Conservation (phyloP, 2,888 invertebrate species). For the Protodeltote pygarga region DNA sequence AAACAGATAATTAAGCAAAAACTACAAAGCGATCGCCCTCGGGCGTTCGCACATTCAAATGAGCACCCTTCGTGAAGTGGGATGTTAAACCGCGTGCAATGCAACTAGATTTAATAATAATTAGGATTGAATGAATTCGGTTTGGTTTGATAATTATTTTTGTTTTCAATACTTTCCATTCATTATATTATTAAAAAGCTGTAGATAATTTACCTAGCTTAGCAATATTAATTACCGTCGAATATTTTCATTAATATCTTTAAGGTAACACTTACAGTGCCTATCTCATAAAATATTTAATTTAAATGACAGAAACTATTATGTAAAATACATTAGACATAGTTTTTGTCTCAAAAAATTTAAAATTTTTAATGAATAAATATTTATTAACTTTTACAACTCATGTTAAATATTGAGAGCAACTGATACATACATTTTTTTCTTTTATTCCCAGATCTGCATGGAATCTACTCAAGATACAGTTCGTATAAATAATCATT, state of each 20-base stretch:
- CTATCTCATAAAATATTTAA: too few species aligned
- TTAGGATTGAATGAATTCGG: slow-evolving; percentile 20
- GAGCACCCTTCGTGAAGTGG: slow-evolving; percentile 66
- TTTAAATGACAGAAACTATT: too few species aligned
- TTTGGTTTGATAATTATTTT: not conserved
- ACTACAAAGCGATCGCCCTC: slow-evolving; percentile 77
- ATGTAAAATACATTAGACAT: too few species aligned
- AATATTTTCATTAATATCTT: too few species aligned
- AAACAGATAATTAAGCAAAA: slow-evolving; percentile 79
- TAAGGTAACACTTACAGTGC: too few species aligned
- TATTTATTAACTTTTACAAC: slow-evolving; percentile 1
- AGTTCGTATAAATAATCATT: slow-evolving; percentile 46
- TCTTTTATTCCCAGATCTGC: slow-evolving; percentile 51
- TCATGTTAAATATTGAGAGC: slow-evolving; percentile 21
- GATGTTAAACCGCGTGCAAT: slow-evolving; percentile 66
- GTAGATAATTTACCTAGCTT: too few species aligned
- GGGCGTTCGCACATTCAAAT: slow-evolving; percentile 79
- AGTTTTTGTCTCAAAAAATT: not conserved
- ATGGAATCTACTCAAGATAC: slow-evolving; percentile 49
- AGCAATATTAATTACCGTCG: too few species aligned
- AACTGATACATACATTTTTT: slow-evolving; percentile 43
- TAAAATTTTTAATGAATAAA: not conserved
- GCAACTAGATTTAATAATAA: slow-evolving; percentile 40
- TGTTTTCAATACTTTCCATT: too few species aligned
- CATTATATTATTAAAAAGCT: too few species aligned